A percentile compares a stretch with the other conserved stretches of the same genome.
These are phyloP conservation scores for western clawed frog (Xenopus tropicalis) DNA, from an alignment of 2,113 vertebrate species.

Conservation along the genomic window UCB_Xtro_10.0 CM004451.2:32520001-32520500, in stretches of 20 bases:
- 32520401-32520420: too few relatives aligned
- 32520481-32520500: slow-evolving; percentile 97
- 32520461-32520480: slow-evolving; percentile 84
- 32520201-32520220: slow-evolving; percentile 96
- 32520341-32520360: background rate
- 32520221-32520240: slow-evolving; percentile 93
- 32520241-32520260: slow-evolving; percentile 97
- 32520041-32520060: too few relatives aligned
- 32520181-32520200: slow-evolving; percentile 94
- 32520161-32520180: slow-evolving; percentile 98
- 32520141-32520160: slow-evolving; percentile 95
- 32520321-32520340: slow-evolving; percentile 85
- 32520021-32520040: too few relatives aligned
- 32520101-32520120: slow-evolving; percentile 99
- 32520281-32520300: slow-evolving; percentile 88
- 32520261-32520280: slow-evolving; percentile 97
- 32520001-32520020: too few relatives aligned
- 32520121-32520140: slow-evolving; percentile 94
- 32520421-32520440: too few relatives aligned
- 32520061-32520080: too few relatives aligned
- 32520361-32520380: too few relatives aligned
- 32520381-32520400: too few relatives aligned
- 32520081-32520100: too few relatives aligned
- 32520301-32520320: slow-evolving; percentile 94
- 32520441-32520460: background rate